These are phyloP conservation scores for Acleris holmiana DNA, from an alignment of 2,888 invertebrate species.

Conservation along the genomic window DNA sequence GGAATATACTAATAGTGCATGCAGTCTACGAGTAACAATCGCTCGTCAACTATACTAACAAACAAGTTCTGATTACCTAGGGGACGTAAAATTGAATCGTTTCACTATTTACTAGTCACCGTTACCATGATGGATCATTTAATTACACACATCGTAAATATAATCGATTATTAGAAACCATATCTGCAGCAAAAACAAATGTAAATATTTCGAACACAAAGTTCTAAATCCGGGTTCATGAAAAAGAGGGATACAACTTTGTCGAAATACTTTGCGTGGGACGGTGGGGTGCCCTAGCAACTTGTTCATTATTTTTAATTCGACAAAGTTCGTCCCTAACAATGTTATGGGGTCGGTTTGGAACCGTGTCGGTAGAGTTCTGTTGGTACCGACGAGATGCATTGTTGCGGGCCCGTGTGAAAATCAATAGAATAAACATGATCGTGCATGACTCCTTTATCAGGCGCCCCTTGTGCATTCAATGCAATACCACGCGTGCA, in stretches of 20 bases:
- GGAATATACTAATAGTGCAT: conserved; percentile 4
- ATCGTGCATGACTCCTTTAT: conserved; percentile 58
- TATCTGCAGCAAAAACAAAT: conserved; percentile 53
- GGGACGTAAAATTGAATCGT: conserved; percentile 6
- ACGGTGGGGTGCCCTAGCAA: conserved; percentile 64
- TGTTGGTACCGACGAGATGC: conserved; percentile 59
- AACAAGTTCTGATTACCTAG: conserved; percentile 12
- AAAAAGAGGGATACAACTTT: conserved; percentile 66
- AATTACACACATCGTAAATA: conserved; percentile 76
- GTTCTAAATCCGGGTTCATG: conserved; percentile 61
- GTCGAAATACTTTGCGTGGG: conserved; percentile 67
- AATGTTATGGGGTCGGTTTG: conserved; percentile 65
- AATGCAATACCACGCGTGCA: conserved; percentile 11
- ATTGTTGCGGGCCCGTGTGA: conserved; percentile 74
- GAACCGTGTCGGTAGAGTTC: conserved; percentile 61
- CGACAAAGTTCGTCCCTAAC: conserved; percentile 71
- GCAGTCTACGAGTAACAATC: not conserved
- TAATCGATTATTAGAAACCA: conserved; percentile 70
- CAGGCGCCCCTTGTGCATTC: conserved; percentile 27
- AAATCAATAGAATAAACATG: conserved; percentile 82
- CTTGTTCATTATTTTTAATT: conserved; percentile 78
- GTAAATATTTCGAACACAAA: conserved; percentile 58
- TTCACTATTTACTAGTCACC: conserved; percentile 20
- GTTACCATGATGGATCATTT: conserved; percentile 47
- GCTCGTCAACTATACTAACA: not conserved